Evolutionary conservation across 2,888 invertebrate species (phyloP), one percentile per base, ranked within the genome.

Genomic region (Cryptophagus acutangulus): DNA sequence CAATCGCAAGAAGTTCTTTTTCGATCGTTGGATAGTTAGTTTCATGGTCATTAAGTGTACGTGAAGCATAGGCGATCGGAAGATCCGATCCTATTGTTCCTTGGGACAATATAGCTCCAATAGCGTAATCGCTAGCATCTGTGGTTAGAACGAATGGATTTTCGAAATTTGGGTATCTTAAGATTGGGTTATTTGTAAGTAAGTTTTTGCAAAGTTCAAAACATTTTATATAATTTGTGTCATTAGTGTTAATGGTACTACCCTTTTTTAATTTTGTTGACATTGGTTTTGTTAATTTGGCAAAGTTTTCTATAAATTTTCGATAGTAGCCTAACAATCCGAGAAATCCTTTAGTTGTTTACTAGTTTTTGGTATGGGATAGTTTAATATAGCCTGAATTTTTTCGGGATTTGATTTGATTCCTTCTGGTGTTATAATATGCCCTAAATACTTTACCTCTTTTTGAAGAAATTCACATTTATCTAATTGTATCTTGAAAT

Each of bases 91-190:
- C 56, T 18, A 57, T 53, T 0, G 55, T 13, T n/a, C 41, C 46
- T 45, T 67, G 65, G 1, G 58, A 54, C 2, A 62, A 37, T 2
- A 65, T 55, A 3, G 57, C 49, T 12, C 56, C 59, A 15, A 57
- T 48, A 2, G 57, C 58, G 34, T 40, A 53, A 25, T 52, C 55
- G 16, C 50, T 55, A 16, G 53, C 62, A 34, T 54, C 63, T 13
- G 54, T 65, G 2, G 55, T 59, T 8, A 59, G 40, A 38, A 40
- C 51, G 40, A 59, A 66, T 30, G 41, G 33, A 47, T 51, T 41
- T 1, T 35, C 31, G 43, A 58, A 58, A 38, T 62, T 51, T 1
- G 62, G 59, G 31, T 54, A 58, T 38, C 54, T 45, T 14, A 56
- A 37, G 15, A 54, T 40, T 2, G 44, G 44, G 24, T 31, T 34